phyloP scores from a whole-genome alignment of 1,140 invertebrate genomes.

The Calliphora vicina region DNA sequence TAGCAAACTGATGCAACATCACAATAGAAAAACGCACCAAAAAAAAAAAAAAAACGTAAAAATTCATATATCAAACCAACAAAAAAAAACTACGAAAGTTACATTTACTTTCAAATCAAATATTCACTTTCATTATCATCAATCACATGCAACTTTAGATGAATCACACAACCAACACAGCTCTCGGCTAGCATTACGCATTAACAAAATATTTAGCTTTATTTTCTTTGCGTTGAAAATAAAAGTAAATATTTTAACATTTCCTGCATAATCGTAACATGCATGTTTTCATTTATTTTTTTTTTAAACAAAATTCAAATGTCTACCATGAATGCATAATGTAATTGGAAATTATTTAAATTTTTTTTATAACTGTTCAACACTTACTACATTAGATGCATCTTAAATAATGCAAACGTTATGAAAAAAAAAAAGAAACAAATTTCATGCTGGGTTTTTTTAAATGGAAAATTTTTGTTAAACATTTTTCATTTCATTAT shows the following conservation, averaged over 20 bases:
- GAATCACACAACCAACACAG: not conserved
- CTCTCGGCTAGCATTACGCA: not conserved
- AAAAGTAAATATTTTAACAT: not conserved
- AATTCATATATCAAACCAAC: not conserved
- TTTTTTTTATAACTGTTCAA: not conserved
- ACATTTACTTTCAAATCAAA: slow-evolving; percentile 7
- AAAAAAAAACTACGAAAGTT: not conserved
- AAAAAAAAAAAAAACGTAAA: not conserved
- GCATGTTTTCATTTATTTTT: not conserved
- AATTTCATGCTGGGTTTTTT: not conserved
- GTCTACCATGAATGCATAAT: not conserved
- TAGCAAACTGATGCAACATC: not conserved
- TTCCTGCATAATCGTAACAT: not conserved
- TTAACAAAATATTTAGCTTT: not conserved
- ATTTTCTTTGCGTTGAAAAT: not conserved
- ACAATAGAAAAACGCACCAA: not conserved
- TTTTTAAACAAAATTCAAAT: not conserved
- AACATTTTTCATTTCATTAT: slow-evolving; percentile 17
- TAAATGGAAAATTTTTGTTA: not conserved
- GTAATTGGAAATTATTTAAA: not conserved
- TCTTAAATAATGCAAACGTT: not conserved
- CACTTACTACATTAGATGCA: not conserved
- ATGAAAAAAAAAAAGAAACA: not conserved
- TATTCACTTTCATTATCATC: slow-evolving; percentile 16
- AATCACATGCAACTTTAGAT: slow-evolving; percentile 13